Evolutionary conservation across 2,888 invertebrate genomes (phyloP).

Genomic region (Cryptocephalus moraei): DNA sequence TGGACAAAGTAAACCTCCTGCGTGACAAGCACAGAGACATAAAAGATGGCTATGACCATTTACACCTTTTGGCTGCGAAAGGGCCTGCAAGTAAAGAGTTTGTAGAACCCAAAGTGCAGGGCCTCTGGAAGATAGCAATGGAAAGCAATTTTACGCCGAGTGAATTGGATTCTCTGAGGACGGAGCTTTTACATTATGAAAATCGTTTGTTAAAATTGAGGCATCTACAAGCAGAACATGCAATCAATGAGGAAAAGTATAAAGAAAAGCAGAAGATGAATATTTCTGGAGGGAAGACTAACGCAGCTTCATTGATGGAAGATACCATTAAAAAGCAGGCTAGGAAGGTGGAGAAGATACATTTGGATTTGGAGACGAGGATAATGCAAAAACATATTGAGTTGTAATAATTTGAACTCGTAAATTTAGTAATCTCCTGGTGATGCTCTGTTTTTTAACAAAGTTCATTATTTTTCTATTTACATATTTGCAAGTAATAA

Average conservation of each 20-base stretch:
- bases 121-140: slow-evolving; percentile 75
- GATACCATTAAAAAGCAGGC: slow-evolving; percentile 75
- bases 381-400: slow-evolving; percentile 69
- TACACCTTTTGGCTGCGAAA: slow-evolving; percentile 63
- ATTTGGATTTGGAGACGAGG: slow-evolving; percentile 64
- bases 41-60: slow-evolving; percentile 66
- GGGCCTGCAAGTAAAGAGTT: slow-evolving; percentile 79
- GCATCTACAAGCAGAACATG: slow-evolving; percentile 72
- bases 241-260: slow-evolving; percentile 57
- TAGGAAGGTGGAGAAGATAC: slow-evolving; percentile 77
- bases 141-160: slow-evolving; percentile 70
- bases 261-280: slow-evolving; percentile 43
- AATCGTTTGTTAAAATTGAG: slow-evolving; percentile 72
- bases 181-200: slow-evolving; percentile 81
- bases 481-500: too few species aligned
- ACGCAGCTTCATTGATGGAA: slow-evolving; percentile 44
- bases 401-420: slow-evolving; percentile 41
- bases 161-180: slow-evolving; percentile 76
- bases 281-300: slow-evolving; percentile 12
- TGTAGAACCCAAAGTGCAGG: slow-evolving; percentile 82
- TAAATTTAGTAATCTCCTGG: not conserved
- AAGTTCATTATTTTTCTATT: too few species aligned
- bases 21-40: slow-evolving; percentile 66
- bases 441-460: too few species aligned
- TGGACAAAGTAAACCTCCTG: slow-evolving; percentile 57